Evolutionary conservation across 2,888 invertebrate genomes (phyloP).

Genomic region (Tiphia femorata): DNA sequence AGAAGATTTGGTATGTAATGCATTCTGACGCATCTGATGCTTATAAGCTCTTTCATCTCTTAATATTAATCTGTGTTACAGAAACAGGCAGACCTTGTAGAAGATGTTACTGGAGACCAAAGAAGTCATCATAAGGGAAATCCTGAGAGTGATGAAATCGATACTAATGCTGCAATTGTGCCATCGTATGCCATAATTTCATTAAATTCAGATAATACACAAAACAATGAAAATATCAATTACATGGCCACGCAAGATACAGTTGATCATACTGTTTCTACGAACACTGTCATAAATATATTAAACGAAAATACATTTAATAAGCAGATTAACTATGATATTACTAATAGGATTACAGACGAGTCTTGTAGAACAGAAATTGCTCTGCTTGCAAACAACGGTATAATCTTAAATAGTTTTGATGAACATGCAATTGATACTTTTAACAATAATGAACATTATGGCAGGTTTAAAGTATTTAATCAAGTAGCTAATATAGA

Average conservation of each 20-base stretch:
- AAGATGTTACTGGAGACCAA: constrained; percentile 31
- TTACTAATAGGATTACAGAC: constrained; percentile 18
- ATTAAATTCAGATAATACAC: constrained; percentile 38
- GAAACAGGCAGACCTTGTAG: constrained; percentile 23
- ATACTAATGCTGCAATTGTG: constrained; percentile 24
- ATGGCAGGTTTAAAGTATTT: constrained; percentile 48
- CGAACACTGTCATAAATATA: constrained; percentile 36
- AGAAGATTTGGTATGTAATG: constrained; percentile 48
- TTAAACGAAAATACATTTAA: constrained; percentile 27
- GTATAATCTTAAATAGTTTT: constrained; percentile 38
- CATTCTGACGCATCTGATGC: not conserved
- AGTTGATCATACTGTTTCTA: constrained; percentile 22
- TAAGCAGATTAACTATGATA: constrained; percentile 31
- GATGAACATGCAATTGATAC: constrained; percentile 33
- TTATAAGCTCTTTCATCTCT: not conserved
- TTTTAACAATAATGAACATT: constrained; percentile 41
- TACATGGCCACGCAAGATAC: constrained; percentile 43
- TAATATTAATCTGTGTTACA: constrained; percentile 10
- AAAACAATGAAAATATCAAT: constrained; percentile 38
- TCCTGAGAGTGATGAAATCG: constrained; percentile 15
- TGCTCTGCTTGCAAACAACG: constrained; percentile 33
- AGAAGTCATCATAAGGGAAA: constrained; percentile 30
- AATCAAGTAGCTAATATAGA: constrained; percentile 19
- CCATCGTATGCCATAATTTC: constrained; percentile 53
- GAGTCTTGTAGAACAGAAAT: constrained; percentile 19